Base-by-base conservation (phyloP, 2,797 vertebrate species). In the Darevskia mixta region DNA sequence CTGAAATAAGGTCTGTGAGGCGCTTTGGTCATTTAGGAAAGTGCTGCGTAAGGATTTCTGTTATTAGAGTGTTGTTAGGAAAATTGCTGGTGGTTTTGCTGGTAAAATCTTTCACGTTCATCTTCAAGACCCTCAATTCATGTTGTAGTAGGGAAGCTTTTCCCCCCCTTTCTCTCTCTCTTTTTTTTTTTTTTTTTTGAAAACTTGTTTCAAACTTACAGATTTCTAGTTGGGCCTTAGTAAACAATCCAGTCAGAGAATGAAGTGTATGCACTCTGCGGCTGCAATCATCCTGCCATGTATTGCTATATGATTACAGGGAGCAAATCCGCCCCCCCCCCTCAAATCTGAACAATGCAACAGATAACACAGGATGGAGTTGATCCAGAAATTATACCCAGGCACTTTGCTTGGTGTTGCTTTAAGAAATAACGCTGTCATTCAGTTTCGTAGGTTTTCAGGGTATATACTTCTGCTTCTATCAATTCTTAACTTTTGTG, bases 351-450 rank as follows among this genome's bases (percentile, higher is more conserved):
- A 49, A 23, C 67, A 27, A 35, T 41, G 67, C 20, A 67, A 20
- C 32, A 23, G 67, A 55, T 72, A 71, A 25, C 71, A n/a, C n/a
- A 35, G 17, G 82, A 55, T 49, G 35, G 27, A 35, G 20, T 25
- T 35, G 29, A 72, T 83, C n/a, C 35, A 49, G 41, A 32, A 61
- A 35, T 58, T 29, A 79, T 58, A n/a, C n/a, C 11, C n/a, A 83
- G 45, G 8, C 23, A 76, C 25, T 66, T 55, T 55, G 13, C 15
- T 55, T 58, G 55, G 32, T 87, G 75, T 81, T 29, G 23, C 71
- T 88, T 66, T 69, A 66, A 27, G 72, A 91, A 83, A 88, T 67
- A 58, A 88, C 25, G 20, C 78, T 79, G 76, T 9, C 76, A 23
- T 25, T 88, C 77, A 3, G 75, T 45, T n/a, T 18, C 4, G 3